Base-by-base conservation (phyloP, 2,113 vertebrate species). In the Istiophorus platypterus region DNA sequence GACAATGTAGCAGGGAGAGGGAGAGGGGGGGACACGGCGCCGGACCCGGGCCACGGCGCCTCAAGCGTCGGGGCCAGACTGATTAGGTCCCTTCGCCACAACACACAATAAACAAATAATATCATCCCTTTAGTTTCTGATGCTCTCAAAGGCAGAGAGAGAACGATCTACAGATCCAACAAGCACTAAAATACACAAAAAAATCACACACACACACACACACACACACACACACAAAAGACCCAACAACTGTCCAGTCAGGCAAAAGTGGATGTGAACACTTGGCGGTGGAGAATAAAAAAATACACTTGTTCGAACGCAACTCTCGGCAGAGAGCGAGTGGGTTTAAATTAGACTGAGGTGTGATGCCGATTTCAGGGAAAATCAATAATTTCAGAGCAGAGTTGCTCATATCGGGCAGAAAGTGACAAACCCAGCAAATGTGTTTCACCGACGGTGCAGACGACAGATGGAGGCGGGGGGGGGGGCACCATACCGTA, bases 391-490 rank as follows among this genome's bases (percentile, higher is more conserved):
- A 12, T 72, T 74, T 80, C 76, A 68, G 65, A 31, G 49, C 10
- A 10, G 58, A 12, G 64, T 72, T 72, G 68, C 62, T 63, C 71
- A 85, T 80, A 71, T 34, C 69, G 63, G 65, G 45, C 68, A 51
- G 76, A 74, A 79, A 64, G 63, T 72, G 76, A 81, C 82, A 78
- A 84, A 45, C 54, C 49, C 61, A 64, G 74, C 39, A 58, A 89
- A 88, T 64, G 49, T 67, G 27, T 85, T 78, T 76, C 29, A 81
- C 69, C 71, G 77, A 61, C 69, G 70, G 64, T 52, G 78, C 45
- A 62, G 20, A 75, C 75, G 84, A 89, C 94, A 95, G 95, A 95
- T 94, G 93, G 93, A 88, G 68, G 45, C 70, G 31, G 78, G 51
- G 52, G 80, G 82, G 85, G 87, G 82, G 85, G 79, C 86, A 85